Percentiles rank a stretch among this genome's conserved stretches.
These are phyloP conservation scores for Leptopilina myrica DNA, from an alignment of 2,888 invertebrate species.

Conservation along the genomic window DNA sequence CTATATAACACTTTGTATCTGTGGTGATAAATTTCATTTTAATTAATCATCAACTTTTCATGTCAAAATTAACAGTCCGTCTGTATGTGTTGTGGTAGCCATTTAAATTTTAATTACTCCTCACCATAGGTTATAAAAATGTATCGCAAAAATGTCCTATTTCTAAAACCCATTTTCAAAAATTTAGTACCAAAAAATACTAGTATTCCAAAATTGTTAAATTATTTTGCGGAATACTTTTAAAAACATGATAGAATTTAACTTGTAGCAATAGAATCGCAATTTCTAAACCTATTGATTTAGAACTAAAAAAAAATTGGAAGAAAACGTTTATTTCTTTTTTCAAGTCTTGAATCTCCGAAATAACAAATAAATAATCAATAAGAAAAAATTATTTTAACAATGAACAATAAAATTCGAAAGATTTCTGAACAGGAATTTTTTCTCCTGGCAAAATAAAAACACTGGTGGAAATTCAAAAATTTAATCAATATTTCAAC, in stretches of 20 bases:
- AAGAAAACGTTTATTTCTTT: not conserved
- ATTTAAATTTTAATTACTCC: conserved; percentile 19
- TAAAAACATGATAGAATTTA: no score
- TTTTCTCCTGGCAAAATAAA: no score
- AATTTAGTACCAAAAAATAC: not conserved
- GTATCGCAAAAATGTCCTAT: not conserved
- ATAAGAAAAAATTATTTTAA: not conserved
- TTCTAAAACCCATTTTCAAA: not conserved
- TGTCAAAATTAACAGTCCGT: not conserved
- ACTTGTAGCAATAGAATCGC: no score
- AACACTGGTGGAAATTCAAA: no score
- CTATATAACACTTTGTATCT: conserved; percentile 34
- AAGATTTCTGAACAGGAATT: no score
- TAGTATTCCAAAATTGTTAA: no score
- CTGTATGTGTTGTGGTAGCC: not conserved
- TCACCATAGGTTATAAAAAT: not conserved
- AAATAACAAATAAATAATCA: not conserved
- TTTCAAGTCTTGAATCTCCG: not conserved
- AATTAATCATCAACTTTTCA: conserved; percentile 34
- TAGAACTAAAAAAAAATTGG: no score
- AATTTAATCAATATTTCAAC: no score
- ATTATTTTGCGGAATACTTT: no score
- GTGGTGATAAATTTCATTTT: conserved; percentile 29
- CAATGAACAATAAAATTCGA: not conserved
- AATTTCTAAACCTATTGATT: no score